Percentiles rank a stretch among this genome's conserved stretches.
Conservation (phyloP, 2,888 invertebrate species). For the Melanchra persicariae region DNA sequence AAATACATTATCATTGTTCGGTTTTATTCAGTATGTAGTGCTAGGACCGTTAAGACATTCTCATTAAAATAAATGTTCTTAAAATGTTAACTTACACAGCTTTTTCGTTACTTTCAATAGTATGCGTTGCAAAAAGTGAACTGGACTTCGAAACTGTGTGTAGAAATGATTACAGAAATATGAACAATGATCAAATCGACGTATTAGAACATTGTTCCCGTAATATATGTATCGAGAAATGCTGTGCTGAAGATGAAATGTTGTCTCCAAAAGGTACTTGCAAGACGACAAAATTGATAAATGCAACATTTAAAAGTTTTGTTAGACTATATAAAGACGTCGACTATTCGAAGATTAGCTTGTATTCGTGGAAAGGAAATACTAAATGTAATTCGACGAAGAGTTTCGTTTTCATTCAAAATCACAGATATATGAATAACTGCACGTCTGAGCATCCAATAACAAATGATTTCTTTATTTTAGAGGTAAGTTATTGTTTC, state of each 20-base stretch:
- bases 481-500: constrained; percentile 33
- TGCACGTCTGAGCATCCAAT: constrained; percentile 16
- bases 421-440: background rate
- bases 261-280: background rate
- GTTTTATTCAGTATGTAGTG: background rate
- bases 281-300: background rate
- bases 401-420: constrained; percentile 25
- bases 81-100: constrained; percentile 5
- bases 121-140: constrained; percentile 33
- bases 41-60: background rate
- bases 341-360: constrained; percentile 16
- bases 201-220: constrained; percentile 14
- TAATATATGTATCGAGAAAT: constrained; percentile 32
- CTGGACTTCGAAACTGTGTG: constrained; percentile 16
- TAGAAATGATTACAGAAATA: constrained; percentile 13
- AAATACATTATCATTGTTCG: background rate
- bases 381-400: background rate
- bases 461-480: constrained; percentile 11
- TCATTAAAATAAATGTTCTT: background rate
- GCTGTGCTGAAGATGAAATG: constrained; percentile 28
- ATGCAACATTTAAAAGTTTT: background rate
- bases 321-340: background rate
- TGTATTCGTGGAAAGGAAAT: constrained; percentile 36
- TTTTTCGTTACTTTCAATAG: constrained; percentile 21
- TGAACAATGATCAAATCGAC: background rate